Evolutionary conservation across 2,888 invertebrate species (phyloP).

Genomic region (Conchocele bisecta): DNA sequence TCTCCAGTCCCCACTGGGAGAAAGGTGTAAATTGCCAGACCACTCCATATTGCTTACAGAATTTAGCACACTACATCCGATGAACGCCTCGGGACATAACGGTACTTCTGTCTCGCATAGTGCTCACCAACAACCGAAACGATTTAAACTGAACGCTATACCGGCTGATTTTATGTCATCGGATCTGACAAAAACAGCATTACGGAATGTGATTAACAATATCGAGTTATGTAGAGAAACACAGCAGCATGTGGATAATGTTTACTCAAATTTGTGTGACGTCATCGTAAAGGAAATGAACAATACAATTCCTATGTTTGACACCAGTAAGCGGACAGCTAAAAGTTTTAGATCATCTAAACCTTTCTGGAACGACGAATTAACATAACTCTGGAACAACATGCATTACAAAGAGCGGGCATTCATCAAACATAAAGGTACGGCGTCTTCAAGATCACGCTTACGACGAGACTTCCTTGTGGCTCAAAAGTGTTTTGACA

Average conservation of each 20-base stretch:
- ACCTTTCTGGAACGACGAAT: too few relatives aligned
- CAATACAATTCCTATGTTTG: neutral
- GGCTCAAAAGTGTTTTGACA: neutral
- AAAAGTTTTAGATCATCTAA: too few relatives aligned
- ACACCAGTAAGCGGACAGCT: too few relatives aligned
- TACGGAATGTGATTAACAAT: conserved; percentile 8
- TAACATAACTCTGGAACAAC: too few relatives aligned
- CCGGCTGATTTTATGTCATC: conserved; percentile 9
- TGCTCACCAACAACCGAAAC: neutral
- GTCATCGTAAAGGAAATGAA: conserved; percentile 4
- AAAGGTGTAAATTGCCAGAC: conserved; percentile 1
- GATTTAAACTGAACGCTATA: conserved; percentile 10
- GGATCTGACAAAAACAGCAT: neutral
- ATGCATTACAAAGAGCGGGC: too few relatives aligned
- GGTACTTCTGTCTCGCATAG: too few relatives aligned
- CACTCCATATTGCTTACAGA: neutral
- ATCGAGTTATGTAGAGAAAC: conserved; percentile 8
- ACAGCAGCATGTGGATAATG: conserved; percentile 4
- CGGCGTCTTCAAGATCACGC: too few relatives aligned
- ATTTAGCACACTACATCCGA: too few relatives aligned
- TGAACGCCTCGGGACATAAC: too few relatives aligned
- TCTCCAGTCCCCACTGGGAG: conserved; percentile 14
- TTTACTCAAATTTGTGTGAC: conserved; percentile 5
- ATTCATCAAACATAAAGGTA: too few relatives aligned
- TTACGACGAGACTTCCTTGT: too few relatives aligned